These are phyloP conservation scores for Cerastis rubricosa DNA, from an alignment of 2,888 invertebrate species.

Conservation along the genomic window DNA sequence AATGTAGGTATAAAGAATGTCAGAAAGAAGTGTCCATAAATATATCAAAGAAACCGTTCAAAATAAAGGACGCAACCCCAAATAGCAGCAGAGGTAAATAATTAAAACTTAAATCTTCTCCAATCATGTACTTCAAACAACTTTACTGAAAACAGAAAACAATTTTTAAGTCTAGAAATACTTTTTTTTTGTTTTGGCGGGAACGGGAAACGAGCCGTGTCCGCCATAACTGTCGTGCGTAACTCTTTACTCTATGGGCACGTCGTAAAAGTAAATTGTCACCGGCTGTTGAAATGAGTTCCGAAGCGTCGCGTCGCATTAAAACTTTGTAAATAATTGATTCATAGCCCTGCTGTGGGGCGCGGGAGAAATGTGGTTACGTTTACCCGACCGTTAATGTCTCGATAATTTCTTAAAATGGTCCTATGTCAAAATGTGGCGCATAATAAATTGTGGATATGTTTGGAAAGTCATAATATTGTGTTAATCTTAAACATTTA, in stretches of 20 bases:
- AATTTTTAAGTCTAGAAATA: slow-evolving; percentile 61
- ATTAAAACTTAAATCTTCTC: slow-evolving; percentile 51
- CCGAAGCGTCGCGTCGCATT: slow-evolving; percentile 72
- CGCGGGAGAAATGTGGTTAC: slow-evolving; percentile 80
- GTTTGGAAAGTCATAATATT: slow-evolving; percentile 14
- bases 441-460: slow-evolving; percentile 34
- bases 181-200: slow-evolving; percentile 78
- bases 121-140: slow-evolving; percentile 64
- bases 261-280: slow-evolving; percentile 90
- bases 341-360: slow-evolving; percentile 79
- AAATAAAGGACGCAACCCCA: slow-evolving; percentile 3
- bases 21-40: background rate
- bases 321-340: slow-evolving; percentile 84
- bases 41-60: background rate
- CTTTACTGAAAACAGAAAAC: slow-evolving; percentile 73
- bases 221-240: slow-evolving; percentile 89
- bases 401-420: slow-evolving; percentile 67
- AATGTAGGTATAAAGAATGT: background rate
- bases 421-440: slow-evolving; percentile 58
- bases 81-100: slow-evolving; percentile 25
- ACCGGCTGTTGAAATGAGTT: slow-evolving; percentile 86
- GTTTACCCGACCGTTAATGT: slow-evolving; percentile 79
- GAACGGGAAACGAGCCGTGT: slow-evolving; percentile 84
- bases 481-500: slow-evolving; percentile 14
- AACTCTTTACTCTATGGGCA: slow-evolving; percentile 88